Conservation (phyloP, 1,140 invertebrate genomes). For the Drosophila busckii region DNA sequence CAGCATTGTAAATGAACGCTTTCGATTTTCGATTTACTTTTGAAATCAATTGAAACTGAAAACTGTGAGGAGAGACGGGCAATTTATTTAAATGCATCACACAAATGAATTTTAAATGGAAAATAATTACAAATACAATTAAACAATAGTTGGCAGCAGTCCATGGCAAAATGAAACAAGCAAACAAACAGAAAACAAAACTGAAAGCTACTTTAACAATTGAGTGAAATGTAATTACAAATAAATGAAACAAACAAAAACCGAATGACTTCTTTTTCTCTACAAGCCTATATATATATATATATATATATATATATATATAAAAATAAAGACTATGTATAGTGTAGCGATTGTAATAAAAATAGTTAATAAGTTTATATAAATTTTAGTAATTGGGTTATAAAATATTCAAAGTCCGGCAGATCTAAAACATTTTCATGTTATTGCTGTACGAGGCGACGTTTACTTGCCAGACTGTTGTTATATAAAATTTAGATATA, state of each 20-base stretch:
- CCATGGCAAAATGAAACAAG: constrained; percentile 55
- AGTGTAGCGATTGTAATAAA: neutral
- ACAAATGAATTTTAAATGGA: constrained; percentile 9
- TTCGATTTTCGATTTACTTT: constrained; percentile 71
- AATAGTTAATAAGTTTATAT: neutral
- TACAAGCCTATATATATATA: constrained; percentile 1
- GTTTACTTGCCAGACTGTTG: no score
- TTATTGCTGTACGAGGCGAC: no score
- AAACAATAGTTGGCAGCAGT: constrained; percentile 61
- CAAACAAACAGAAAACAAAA: constrained; percentile 22
- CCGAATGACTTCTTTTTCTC: constrained; percentile 61
- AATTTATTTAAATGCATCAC: constrained; percentile 19
- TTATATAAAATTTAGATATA: no score
- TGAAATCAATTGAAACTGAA: constrained; percentile 39
- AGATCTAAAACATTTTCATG: no score
- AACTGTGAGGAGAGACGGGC: no score
- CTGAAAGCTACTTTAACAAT: constrained; percentile 66
- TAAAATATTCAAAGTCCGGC: no score
- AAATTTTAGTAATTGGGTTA: no score
- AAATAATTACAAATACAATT: constrained; percentile 32
- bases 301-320: neutral
- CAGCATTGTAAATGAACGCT: constrained; percentile 74
- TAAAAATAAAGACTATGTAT: constrained; percentile 21
- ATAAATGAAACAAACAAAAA: constrained; percentile 56
- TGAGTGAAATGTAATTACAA: constrained; percentile 66